Conservation (phyloP, 2,797 vertebrate genomes). For the Dallia pectoralis region DNA sequence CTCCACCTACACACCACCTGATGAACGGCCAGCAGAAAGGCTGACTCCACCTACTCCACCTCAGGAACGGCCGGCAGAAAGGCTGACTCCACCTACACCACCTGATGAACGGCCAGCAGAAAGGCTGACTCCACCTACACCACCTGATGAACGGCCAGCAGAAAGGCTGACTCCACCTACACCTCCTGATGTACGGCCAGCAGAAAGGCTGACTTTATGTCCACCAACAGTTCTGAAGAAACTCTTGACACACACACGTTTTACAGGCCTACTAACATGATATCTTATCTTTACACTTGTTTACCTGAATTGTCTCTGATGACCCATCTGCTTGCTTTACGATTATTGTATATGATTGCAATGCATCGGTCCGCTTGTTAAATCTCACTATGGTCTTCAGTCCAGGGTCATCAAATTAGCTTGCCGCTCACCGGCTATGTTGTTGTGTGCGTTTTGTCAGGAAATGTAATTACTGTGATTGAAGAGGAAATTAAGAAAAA, state of each 20-base stretch:
- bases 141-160: conserved; percentile 34
- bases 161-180: background rate
- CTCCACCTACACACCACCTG: conserved; percentile 16
- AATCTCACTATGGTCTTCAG: background rate
- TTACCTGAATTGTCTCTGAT: background rate
- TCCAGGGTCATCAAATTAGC: background rate
- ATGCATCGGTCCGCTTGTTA: background rate
- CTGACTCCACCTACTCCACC: conserved; percentile 69
- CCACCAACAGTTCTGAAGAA: background rate
- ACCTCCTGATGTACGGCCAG: background rate
- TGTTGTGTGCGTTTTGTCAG: background rate
- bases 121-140: background rate
- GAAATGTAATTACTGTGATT: conserved; percentile 30
- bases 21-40: conserved; percentile 41
- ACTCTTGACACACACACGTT: background rate
- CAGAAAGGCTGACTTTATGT: too few relatives aligned
- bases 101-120: background rate
- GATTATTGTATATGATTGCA: too few relatives aligned
- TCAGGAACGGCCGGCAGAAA: conserved; percentile 20
- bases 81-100: background rate
- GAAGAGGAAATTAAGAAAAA: conserved; percentile 31
- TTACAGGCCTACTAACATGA: background rate
- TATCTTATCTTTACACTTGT: background rate
- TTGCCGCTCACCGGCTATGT: background rate
- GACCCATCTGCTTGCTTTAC: background rate